phyloP scores from a whole-genome alignment of 2,888 invertebrate species.

The Cloeon dipterum region DNA sequence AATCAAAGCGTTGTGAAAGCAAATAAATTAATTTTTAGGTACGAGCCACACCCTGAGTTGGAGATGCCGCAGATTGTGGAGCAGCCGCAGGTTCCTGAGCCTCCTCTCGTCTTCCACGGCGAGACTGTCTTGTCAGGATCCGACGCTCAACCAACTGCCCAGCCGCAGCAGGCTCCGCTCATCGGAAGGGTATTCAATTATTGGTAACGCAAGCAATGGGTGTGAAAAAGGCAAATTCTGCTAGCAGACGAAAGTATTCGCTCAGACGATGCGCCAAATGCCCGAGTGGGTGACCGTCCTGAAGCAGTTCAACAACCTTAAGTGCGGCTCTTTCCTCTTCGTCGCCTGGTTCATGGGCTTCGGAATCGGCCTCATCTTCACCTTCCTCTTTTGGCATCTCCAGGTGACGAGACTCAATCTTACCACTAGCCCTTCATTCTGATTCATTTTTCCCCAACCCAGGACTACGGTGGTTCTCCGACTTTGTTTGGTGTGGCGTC shows the following conservation, averaged over 20 bases:
- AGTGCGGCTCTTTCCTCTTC: conserved; percentile 79
- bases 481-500: conserved; percentile 96
- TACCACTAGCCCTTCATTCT: background rate
- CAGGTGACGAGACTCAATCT: conserved; percentile 19
- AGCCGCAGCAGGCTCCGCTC: background rate
- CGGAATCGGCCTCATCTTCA: conserved; percentile 95
- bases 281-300: conserved; percentile 88
- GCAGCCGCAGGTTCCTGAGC: background rate
- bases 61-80: background rate
- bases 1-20: background rate
- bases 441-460: no score
- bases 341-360: conserved; percentile 99
- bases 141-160: background rate
- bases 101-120: background rate
- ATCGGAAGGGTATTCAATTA: background rate
- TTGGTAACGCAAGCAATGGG: no score
- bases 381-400: conserved; percentile 97
- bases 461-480: conserved; percentile 89
- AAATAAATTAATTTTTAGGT: background rate
- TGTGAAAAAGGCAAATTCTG: no score
- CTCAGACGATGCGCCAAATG: conserved; percentile 71
- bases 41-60: background rate
- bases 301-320: conserved; percentile 68
- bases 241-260: conserved; percentile 66
- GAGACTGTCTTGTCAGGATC: background rate